phyloP scores from a whole-genome alignment of 2,113 vertebrate genomes.

The Bombycilla garrulus region DNA sequence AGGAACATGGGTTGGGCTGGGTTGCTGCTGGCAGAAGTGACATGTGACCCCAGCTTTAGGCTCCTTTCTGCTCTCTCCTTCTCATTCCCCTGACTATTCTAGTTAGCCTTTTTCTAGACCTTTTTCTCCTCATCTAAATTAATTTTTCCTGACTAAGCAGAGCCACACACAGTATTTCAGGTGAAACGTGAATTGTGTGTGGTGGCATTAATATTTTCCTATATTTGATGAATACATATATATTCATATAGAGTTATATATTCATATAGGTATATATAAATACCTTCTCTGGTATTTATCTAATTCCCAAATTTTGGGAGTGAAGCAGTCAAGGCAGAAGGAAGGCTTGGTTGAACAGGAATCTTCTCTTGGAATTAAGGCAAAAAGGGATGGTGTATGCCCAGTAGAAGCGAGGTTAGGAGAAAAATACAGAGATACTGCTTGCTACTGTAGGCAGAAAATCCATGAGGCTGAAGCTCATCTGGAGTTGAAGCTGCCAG shows the following conservation, averaged over 20 bases:
- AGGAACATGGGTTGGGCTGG: background rate
- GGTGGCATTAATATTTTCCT: background rate
- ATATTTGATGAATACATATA: background rate
- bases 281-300: background rate
- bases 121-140: background rate
- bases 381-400: background rate
- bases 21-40: background rate
- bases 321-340: background rate
- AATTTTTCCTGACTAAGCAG: background rate
- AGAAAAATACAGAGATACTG: background rate
- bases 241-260: too few species aligned
- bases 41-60: rapidly evolving
- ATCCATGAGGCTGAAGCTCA: rapidly evolving
- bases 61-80: background rate
- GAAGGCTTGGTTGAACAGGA: background rate
- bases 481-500: background rate
- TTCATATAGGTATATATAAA: too few species aligned
- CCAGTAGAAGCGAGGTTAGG: background rate
- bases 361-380: background rate
- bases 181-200: background rate
- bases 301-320: background rate
- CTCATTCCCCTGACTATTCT: background rate
- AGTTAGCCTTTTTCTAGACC: background rate
- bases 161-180: background rate
- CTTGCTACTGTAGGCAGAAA: background rate